Percentiles rank a stretch among this genome's conserved stretches.
Evolutionary conservation across 64 coral and sea anemone species (phyloP).

Genomic region (Actinia tenebrosa): DNA sequence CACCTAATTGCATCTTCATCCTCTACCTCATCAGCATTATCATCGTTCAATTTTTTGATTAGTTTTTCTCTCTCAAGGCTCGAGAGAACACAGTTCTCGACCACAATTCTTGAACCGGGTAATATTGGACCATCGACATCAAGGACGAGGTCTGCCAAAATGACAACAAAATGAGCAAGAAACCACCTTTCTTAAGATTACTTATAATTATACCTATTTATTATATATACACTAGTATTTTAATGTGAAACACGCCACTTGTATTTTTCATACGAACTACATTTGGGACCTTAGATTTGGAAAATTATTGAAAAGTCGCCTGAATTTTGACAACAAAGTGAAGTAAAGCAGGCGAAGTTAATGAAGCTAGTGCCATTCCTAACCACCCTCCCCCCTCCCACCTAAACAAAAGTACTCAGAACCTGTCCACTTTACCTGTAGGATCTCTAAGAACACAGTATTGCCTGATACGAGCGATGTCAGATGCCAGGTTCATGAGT

Average conservation of each 20-base stretch:
- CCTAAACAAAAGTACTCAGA: too few species aligned
- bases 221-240: too few species aligned
- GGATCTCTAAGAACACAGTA: conserved; percentile 83
- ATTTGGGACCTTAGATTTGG: too few species aligned
- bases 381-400: too few species aligned
- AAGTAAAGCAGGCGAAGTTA: too few species aligned
- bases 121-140: conserved; percentile 62
- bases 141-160: conserved; percentile 62
- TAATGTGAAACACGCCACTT: too few species aligned
- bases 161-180: neutral
- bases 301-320: too few species aligned
- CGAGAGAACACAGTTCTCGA: conserved; percentile 56
- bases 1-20: neutral
- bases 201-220: too few species aligned
- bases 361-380: too few species aligned
- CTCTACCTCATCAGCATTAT: conserved; percentile 26
- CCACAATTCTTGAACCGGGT: conserved; percentile 41
- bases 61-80: conserved; percentile 58
- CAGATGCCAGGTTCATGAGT: conserved; percentile 79
- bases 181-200: too few species aligned
- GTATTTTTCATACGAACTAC: too few species aligned
- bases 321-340: too few species aligned
- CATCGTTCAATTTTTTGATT: conserved; percentile 31
- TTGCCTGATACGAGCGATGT: conserved; percentile 86
- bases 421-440: conserved; percentile 44